Evolutionary conservation across 2,888 invertebrate genomes (phyloP).

Genomic region (Himalopsyche tibetana): DNA sequence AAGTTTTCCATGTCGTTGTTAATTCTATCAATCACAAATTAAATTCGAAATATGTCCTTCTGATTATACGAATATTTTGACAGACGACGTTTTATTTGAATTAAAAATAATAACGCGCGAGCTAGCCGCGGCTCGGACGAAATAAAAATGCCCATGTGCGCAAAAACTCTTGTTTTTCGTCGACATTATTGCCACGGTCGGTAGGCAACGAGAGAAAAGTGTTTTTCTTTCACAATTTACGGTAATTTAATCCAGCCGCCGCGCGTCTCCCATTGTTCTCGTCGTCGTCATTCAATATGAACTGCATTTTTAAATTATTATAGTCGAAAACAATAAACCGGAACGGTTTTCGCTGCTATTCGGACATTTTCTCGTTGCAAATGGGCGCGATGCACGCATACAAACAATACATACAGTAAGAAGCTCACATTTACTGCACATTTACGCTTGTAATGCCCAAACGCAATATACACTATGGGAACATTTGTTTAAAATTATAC

Average conservation of each 20-base stretch:
- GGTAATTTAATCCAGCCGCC: background rate
- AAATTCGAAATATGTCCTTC: background rate
- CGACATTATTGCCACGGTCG: background rate
- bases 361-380: background rate
- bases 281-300: background rate
- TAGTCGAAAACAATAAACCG: background rate
- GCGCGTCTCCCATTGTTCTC: background rate
- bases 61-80: background rate
- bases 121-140: background rate
- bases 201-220: constrained; percentile 3
- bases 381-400: background rate
- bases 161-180: background rate
- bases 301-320: background rate
- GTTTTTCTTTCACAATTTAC: constrained; percentile 14
- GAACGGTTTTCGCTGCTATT: constrained; percentile 4
- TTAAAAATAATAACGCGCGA: background rate
- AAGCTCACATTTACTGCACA: too few species aligned
- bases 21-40: background rate
- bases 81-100: background rate
- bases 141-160: background rate
- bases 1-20: background rate
- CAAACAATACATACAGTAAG: background rate
- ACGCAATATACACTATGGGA: too few species aligned
- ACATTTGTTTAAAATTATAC: too few species aligned
- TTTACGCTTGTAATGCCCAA: too few species aligned